Evolutionary conservation across 2,113 vertebrate species (phyloP).

Genomic region (Pavo muticus): DNA sequence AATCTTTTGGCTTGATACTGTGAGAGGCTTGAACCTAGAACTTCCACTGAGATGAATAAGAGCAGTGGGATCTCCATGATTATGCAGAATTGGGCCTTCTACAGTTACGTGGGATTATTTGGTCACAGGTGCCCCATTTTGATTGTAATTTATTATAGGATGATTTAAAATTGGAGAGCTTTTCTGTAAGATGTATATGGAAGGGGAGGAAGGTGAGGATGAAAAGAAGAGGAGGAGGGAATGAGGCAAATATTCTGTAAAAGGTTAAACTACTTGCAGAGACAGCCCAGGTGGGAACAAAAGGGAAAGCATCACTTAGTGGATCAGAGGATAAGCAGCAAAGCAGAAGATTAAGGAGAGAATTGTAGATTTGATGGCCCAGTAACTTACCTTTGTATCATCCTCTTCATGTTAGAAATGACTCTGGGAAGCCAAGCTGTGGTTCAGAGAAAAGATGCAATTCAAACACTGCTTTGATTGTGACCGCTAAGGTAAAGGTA

Average conservation of each 20-base stretch:
- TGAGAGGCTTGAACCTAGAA: neutral
- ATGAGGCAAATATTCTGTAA: neutral
- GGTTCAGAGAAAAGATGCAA: neutral
- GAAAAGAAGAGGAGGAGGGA: neutral
- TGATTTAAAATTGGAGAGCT: neutral
- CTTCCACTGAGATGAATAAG: neutral
- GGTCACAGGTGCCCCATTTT: neutral
- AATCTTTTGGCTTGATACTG: neutral
- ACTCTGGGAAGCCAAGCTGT: slow-evolving; percentile 32
- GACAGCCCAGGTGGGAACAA: neutral
- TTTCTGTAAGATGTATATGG: neutral
- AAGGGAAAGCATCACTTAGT: neutral
- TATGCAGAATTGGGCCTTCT: neutral
- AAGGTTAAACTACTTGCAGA: neutral
- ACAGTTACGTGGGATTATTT: neutral
- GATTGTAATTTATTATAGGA: neutral
- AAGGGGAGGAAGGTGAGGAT: neutral
- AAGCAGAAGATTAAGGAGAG: slow-evolving; percentile 34
- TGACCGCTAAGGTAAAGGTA: neutral
- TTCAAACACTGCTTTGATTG: slow-evolving; percentile 39
- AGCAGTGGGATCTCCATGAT: neutral
- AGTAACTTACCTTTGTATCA: neutral
- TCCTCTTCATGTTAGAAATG: slow-evolving; percentile 22
- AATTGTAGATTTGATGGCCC: neutral
- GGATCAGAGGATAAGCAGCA: slow-evolving; percentile 32